phyloP scores from a whole-genome alignment of 2,888 invertebrate genomes.

The Drosophila heteroneura region DNA sequence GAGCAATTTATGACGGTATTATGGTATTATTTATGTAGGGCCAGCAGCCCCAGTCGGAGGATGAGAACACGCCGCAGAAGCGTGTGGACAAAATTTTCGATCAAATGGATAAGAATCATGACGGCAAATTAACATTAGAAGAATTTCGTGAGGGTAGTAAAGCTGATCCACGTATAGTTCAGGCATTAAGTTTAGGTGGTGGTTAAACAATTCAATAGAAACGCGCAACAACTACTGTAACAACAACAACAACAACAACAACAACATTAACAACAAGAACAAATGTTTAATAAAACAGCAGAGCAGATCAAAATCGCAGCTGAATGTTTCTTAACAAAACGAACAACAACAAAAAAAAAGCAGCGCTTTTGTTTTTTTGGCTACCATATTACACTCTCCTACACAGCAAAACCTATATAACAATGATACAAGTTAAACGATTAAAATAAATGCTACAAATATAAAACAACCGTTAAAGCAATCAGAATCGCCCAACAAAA shows the following conservation, averaged over 20 bases:
- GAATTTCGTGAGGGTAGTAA: constrained; percentile 99
- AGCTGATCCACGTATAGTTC: constrained; percentile 98
- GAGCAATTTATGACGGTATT: constrained; percentile 8
- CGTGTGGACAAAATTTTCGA: constrained; percentile 99
- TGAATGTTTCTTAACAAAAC: constrained; percentile 32
- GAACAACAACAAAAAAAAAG: constrained; percentile 2
- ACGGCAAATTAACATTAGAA: constrained; percentile 97
- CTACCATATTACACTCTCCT: constrained; percentile 43
- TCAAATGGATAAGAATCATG: constrained; percentile 99
- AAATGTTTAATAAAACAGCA: constrained; percentile 33
- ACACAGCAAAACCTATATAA: constrained; percentile 21
- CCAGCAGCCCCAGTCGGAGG: constrained; percentile 94
- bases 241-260: constrained; percentile 28
- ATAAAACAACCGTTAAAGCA: constrained; percentile 44
- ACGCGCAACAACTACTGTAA: constrained; percentile 45
- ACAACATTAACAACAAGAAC: constrained; percentile 24
- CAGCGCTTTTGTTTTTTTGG: constrained; percentile 49
- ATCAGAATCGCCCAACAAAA: constrained; percentile 48
- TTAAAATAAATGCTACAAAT: constrained; percentile 5
- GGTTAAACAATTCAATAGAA: constrained; percentile 86
- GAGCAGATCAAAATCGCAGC: constrained; percentile 37
- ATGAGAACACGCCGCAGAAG: constrained; percentile 97
- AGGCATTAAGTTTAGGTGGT: constrained; percentile 95
- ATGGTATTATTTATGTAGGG: constrained; percentile 87
- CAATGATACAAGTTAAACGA: constrained; percentile 2